A percentile compares a stretch with the other conserved stretches of the same genome.
Evolutionary conservation across 2,113 vertebrate genomes (phyloP).

Genomic region (Hemiprocne comata): DNA sequence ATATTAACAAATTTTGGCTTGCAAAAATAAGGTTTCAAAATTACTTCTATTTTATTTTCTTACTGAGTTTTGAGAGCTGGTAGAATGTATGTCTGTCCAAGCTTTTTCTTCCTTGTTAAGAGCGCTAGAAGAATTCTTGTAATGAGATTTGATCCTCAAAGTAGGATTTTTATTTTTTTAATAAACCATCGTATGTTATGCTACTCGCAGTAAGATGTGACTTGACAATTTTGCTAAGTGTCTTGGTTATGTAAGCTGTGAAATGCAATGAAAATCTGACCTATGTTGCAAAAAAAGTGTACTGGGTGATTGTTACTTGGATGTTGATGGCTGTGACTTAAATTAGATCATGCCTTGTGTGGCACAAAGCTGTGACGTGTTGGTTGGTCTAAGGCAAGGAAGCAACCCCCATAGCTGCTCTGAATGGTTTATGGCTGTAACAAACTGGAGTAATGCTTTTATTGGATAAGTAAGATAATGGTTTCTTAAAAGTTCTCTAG

Average conservation of each 20-base stretch:
- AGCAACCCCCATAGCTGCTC: background rate
- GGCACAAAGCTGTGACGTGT: background rate
- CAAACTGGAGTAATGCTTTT: background rate
- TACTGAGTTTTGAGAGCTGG: background rate
- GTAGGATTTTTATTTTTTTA: background rate
- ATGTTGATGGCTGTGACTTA: background rate
- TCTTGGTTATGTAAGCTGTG: background rate
- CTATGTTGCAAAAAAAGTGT: background rate
- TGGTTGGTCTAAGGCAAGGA: background rate
- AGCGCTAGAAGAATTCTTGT: background rate
- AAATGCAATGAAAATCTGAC: background rate
- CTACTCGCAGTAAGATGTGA: background rate
- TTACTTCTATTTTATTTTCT: background rate
- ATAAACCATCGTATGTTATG: background rate
- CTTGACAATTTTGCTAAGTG: background rate
- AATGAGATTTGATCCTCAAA: background rate
- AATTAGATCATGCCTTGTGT: background rate
- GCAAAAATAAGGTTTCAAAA: background rate
- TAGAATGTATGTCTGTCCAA: background rate
- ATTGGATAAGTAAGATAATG: background rate
- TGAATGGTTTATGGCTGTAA: background rate
- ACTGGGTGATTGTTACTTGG: background rate
- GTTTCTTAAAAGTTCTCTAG: background rate
- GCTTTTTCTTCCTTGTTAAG: background rate
- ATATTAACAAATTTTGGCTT: background rate